Conservation (phyloP, 2,113 vertebrate species). For the Quiscalus mexicanus region DNA sequence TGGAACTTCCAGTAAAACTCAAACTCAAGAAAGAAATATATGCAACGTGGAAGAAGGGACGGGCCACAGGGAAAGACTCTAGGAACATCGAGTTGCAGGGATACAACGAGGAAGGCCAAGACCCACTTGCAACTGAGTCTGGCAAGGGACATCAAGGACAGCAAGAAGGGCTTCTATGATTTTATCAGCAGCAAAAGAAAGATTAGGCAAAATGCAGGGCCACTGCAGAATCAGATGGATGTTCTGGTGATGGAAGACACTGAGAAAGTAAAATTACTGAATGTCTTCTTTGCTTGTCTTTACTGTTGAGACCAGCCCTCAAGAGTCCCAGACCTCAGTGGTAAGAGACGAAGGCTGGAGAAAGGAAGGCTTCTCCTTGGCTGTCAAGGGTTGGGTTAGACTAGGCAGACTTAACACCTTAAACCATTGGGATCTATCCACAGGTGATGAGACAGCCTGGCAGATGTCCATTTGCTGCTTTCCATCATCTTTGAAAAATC, state of each 20-base stretch:
- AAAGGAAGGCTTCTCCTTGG: not conserved
- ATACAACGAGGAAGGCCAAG: fast-evolving
- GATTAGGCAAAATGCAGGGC: not conserved
- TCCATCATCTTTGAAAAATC: not conserved
- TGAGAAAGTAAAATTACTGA: not conserved
- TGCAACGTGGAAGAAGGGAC: not conserved
- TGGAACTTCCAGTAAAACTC: not conserved
- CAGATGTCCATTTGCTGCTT: not conserved
- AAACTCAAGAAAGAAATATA: not conserved
- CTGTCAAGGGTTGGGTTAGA: fast-evolving
- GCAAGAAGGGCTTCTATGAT: not conserved
- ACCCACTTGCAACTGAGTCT: not conserved
- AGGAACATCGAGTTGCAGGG: not conserved
- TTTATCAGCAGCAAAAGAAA: not conserved
- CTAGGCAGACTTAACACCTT: not conserved
- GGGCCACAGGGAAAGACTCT: fast-evolving
- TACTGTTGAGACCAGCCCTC: not conserved
- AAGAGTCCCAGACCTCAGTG: not conserved
- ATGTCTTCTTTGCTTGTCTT: not conserved
- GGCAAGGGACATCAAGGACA: not conserved
- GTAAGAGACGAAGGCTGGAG: not conserved
- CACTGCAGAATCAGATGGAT: not conserved
- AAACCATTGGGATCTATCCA: not conserved
- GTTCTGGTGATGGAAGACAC: not conserved
- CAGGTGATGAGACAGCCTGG: fast-evolving